Percentiles rank a stretch among this genome's conserved stretches.
Conservation (phyloP, 2,888 invertebrate genomes). For the Tenthredo livida region DNA sequence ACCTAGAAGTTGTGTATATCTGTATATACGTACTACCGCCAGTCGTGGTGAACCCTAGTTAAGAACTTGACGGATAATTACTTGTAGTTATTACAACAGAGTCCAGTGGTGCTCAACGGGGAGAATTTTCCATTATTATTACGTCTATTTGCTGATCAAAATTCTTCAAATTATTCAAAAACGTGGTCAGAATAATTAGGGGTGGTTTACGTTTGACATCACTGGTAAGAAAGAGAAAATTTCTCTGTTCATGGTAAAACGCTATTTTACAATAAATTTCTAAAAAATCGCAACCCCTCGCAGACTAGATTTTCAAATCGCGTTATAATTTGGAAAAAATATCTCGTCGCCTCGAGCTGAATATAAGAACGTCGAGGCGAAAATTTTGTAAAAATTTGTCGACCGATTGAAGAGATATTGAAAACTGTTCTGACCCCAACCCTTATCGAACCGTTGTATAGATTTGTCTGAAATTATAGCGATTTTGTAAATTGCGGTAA, state of each 20-base stretch:
- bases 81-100: slow-evolving; percentile 50
- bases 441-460: too few relatives aligned
- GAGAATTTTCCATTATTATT: neutral
- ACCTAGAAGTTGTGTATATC: neutral
- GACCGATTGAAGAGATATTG: too few relatives aligned
- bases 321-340: neutral
- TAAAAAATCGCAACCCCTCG: neutral
- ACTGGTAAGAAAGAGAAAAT: too few relatives aligned
- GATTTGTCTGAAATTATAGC: too few relatives aligned
- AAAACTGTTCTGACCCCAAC: too few relatives aligned
- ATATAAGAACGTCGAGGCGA: too few relatives aligned
- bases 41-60: slow-evolving; percentile 9
- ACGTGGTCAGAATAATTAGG: neutral
- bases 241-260: too few relatives aligned
- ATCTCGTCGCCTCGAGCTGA: neutral
- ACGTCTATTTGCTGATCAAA: too few relatives aligned
- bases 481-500: neutral
- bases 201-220: neutral
- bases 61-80: slow-evolving; percentile 55
- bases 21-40: neutral
- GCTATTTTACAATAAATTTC: too few relatives aligned
- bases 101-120: slow-evolving; percentile 38
- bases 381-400: too few relatives aligned
- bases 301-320: neutral
- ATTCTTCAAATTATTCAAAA: neutral